Percentiles rank a stretch among this genome's conserved stretches.
Evolutionary conservation across 2,113 vertebrate genomes (phyloP).

Genomic region (Alosa alosa): DNA sequence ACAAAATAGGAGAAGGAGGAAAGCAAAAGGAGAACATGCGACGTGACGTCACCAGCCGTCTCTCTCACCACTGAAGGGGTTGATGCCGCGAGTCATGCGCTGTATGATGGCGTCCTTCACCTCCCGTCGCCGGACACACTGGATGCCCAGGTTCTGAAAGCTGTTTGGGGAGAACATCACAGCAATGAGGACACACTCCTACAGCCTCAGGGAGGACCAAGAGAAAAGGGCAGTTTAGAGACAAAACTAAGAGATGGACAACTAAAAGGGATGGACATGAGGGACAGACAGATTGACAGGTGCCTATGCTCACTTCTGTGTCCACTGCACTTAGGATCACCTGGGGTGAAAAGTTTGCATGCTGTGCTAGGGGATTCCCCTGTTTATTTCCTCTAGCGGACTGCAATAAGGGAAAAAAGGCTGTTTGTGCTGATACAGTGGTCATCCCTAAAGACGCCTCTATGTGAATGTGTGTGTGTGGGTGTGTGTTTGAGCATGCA

Average conservation of each 20-base stretch:
- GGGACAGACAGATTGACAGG: neutral
- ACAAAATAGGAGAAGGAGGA: neutral
- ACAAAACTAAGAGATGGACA: neutral
- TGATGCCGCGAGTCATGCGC: conserved; percentile 85
- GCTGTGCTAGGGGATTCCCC: neutral
- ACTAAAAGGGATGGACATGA: neutral
- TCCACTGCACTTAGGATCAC: neutral
- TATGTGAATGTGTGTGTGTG: conserved; percentile 16
- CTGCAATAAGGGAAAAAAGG: neutral
- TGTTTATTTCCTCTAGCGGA: neutral
- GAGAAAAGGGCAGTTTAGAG: neutral
- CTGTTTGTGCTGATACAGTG: neutral
- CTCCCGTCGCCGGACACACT: conserved; percentile 94
- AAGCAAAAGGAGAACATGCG: neutral
- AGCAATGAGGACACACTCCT: neutral
- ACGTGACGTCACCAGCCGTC: neutral
- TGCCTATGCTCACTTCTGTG: no score
- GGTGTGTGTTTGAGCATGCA: conserved; percentile 23
- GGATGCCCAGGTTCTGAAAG: conserved; percentile 98
- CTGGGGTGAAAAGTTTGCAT: neutral
- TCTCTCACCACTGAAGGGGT: conserved; percentile 90
- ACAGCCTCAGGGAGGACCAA: neutral
- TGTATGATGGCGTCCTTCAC: conserved; percentile 89
- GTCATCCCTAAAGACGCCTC: neutral
- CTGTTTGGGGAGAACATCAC: conserved; percentile 59